phyloP scores from a whole-genome alignment of 2,888 invertebrate species.

The Heliconius erato region DNA sequence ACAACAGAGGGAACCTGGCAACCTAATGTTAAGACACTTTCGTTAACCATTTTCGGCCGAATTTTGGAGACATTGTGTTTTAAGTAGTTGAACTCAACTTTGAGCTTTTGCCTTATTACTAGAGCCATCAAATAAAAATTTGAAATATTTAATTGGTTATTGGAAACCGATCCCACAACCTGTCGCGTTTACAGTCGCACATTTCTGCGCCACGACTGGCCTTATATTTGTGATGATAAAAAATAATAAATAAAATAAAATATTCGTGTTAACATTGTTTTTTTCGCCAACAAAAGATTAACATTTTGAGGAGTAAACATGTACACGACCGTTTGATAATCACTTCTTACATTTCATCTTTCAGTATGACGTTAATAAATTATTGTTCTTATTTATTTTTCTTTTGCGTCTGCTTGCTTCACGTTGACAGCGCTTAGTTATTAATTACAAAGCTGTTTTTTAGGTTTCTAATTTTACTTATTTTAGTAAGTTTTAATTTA shows the following conservation, averaged over 20 bases:
- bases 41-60: too few relatives aligned
- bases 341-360: conserved; percentile 1
- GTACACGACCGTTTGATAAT: background rate
- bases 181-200: too few relatives aligned
- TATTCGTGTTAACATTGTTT: background rate
- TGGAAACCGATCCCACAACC: too few relatives aligned
- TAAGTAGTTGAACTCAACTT: too few relatives aligned
- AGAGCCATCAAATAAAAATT: too few relatives aligned
- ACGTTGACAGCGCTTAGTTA: background rate
- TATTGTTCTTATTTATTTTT: conserved; percentile 4
- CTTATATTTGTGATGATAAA: background rate
- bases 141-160: too few relatives aligned
- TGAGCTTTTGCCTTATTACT: too few relatives aligned
- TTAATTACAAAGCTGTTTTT: background rate
- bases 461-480: background rate
- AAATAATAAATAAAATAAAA: background rate
- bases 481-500: background rate
- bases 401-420: background rate
- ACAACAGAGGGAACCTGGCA: too few relatives aligned
- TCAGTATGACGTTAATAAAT: background rate
- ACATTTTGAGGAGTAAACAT: background rate
- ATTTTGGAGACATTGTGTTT: too few relatives aligned
- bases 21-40: too few relatives aligned
- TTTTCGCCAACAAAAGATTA: background rate
- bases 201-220: too few relatives aligned